Evolutionary conservation across 1,140 invertebrate genomes (phyloP), one percentile per base, ranked within the genome.

Genomic region (Mactra quadrangularis): DNA sequence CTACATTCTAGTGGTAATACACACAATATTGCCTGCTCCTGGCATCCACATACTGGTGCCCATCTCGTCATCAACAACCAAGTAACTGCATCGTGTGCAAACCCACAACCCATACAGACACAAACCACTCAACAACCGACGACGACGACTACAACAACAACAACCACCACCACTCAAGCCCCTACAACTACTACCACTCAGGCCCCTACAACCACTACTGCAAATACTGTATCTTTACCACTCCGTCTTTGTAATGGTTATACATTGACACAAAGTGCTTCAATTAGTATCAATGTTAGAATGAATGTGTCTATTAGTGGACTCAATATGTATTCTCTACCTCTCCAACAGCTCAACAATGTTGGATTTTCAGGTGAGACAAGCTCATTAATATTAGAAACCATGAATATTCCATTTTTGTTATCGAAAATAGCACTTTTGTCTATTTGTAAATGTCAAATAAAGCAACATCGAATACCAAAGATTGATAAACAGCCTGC

Each of bases 1-100:
- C 38, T 81, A 3, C 38, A 25, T 3, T 15, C 27, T 1, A 50
- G 38, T 13, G 17, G 31, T 22, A 45, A 57, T 25, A 55, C 25
- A 9, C 77, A 81, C 50, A 11, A 41, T 25, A 47, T 81, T 27
- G 33, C 77, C 17, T 45, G 50, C 13, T 81, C 77, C 0, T 81
- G 77, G 77, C 77, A 81, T 71, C 77, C 77, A 11, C 77, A 81
- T 0, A 66, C 47, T 1, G 77, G 77, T 19, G 64, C 62, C 17
- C 52, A 55, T 53, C 19, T 81, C 2, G 11, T 31, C 25, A 6
- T 81, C 0, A 81, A 81, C 22, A 81, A 81, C 27, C 47, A 81
- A 7, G 31, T 41, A 2, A 35, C 25, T 1, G 77, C 45, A 6
- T 81, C 77, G 1, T 71, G 64, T 25, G 62, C 31, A 1, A 19